Evolutionary conservation across 2,113 vertebrate genomes (phyloP).

Genomic region (Corvus moneduloides): DNA sequence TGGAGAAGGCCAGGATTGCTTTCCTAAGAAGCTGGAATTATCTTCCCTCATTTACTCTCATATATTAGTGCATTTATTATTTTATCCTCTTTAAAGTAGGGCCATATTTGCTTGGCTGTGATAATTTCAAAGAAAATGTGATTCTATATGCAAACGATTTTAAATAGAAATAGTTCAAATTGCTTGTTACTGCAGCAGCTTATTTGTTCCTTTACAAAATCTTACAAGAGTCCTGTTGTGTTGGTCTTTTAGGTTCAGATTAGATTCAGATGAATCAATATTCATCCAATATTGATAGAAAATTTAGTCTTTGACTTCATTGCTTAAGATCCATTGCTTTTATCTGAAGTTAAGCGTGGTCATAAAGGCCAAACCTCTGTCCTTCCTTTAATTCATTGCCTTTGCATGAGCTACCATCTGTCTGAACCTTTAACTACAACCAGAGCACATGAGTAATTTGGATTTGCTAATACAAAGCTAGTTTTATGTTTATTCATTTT

Average conservation of each 20-base stretch:
- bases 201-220: not conserved
- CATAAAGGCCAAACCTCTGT: not conserved
- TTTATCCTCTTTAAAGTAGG: not conserved
- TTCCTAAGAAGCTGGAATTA: not conserved
- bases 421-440: not conserved
- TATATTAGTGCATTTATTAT: not conserved
- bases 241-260: not conserved
- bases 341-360: not conserved
- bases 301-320: not conserved
- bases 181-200: not conserved
- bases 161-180: not conserved
- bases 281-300: not conserved
- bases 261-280: not conserved
- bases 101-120: not conserved
- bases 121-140: not conserved
- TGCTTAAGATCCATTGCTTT: not conserved
- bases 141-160: not conserved
- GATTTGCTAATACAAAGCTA: not conserved
- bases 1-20: not conserved
- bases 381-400: not conserved
- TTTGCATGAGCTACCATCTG: not conserved
- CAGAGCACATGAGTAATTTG: not conserved
- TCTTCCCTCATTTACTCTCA: not conserved
- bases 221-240: not conserved
- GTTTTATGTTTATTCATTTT: not conserved